Evolutionary conservation across 2,797 vertebrate genomes (phyloP), one percentile per base, ranked within the genome.

Genomic region (Pteronotus mesoamericanus): DNA sequence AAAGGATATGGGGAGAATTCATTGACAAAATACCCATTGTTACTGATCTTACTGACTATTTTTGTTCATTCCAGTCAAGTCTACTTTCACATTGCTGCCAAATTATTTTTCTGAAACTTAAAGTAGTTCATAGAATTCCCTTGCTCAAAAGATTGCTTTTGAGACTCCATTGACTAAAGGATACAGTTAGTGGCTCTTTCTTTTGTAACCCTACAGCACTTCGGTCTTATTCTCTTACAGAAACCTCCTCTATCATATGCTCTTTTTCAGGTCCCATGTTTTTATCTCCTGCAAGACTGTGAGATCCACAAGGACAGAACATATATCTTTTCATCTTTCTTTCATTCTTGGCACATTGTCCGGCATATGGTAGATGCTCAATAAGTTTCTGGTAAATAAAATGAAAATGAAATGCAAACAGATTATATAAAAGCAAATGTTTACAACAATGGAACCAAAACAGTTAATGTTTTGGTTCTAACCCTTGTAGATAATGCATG

Each of bases 41-140:
- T 46, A 55, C 19, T 78, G 21, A 87, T 21, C 12, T 89, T 9
- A 51, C 24, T 48, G 26, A 51, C 24, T 48, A 26, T 51, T 84
- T 74, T 86, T 68, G 29, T 77, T 48, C 34, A 64, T 66, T 83
- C 53, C 77, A 24, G 21, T 29, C 21, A 59, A 29, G 42, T 72
- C 32, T 5, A n/a, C 21, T 79, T 61, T 46, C 42, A 39, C 16
- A 4, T 24, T 46, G 39, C 29, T 88, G 57, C 9, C 61, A 72
- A 91, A 68, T 64, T 77, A 24, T 72, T 48, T 66, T 93, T 74
- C 61, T 57, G 83, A 96, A 92, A 55, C n/a, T 69, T 61, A 86
- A 83, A 46, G 44, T 59, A 66, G 39, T 24, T 89, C 39, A 12
- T 55, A 26, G 39, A 57, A 87, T 68, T 69, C 4, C 18, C 11